Conservation (phyloP, 64 coral and sea anemone species). For the Dendrophyllia cribrosa region DNA sequence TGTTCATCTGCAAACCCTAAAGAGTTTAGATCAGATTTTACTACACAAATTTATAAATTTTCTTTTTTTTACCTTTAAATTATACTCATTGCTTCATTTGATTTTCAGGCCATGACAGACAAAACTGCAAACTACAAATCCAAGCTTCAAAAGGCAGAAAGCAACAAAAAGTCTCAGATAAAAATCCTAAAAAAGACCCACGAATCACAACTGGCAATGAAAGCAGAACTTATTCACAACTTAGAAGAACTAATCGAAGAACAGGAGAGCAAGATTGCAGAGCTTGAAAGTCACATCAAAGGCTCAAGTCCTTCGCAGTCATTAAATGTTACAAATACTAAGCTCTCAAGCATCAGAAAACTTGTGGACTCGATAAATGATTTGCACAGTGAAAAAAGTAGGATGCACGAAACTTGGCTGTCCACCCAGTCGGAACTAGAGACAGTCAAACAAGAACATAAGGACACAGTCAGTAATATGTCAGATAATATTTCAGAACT, state of each 20-base stretch:
- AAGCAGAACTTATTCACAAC: constrained; percentile 87
- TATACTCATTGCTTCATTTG: too few relatives aligned
- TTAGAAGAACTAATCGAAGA: constrained; percentile 93
- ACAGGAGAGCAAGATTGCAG: constrained; percentile 85
- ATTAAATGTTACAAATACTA: neutral
- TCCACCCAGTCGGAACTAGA: constrained; percentile 94
- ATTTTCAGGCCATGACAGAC: constrained; percentile 89
- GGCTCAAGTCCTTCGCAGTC: constrained; percentile 41
- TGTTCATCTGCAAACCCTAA: too few relatives aligned
- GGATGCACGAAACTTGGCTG: constrained; percentile 87
- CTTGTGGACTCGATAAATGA: constrained; percentile 92
- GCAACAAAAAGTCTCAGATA: constrained; percentile 93
- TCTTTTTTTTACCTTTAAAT: too few relatives aligned
- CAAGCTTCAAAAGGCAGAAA: constrained; percentile 91
- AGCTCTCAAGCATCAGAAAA: constrained; percentile 81
- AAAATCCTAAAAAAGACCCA: constrained; percentile 98
- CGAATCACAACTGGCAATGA: constrained; percentile 86
- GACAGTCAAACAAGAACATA: constrained; percentile 81
- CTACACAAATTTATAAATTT: too few relatives aligned
- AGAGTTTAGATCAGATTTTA: too few relatives aligned
- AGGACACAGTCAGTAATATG: constrained; percentile 52
- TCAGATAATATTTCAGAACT: constrained; percentile 82
- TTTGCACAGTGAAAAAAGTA: constrained; percentile 80
- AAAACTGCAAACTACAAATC: constrained; percentile 90
- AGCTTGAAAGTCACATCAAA: constrained; percentile 79